These are phyloP conservation scores for Vannuccia rotundouncinata DNA, from an alignment of 2,888 invertebrate genomes.

Conservation along the genomic window DNA sequence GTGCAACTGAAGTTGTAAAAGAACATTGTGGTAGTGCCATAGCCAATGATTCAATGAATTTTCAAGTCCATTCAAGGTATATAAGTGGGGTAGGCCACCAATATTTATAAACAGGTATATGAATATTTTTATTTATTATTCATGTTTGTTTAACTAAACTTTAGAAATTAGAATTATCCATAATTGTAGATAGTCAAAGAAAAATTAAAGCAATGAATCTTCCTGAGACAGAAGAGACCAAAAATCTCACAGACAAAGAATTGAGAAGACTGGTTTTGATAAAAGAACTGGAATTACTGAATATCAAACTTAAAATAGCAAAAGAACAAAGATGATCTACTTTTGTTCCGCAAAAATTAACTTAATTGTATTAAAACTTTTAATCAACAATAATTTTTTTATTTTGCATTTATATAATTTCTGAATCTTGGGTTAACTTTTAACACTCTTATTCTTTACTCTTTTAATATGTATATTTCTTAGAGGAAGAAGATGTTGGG, in stretches of 20 bases:
- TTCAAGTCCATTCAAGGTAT: background rate
- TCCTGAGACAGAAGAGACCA: background rate
- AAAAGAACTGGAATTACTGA: background rate
- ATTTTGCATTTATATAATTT: too few relatives aligned
- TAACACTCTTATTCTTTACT: too few relatives aligned
- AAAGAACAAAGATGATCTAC: slow-evolving; percentile 1
- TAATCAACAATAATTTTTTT: too few relatives aligned
- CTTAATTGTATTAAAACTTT: background rate
- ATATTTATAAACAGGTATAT: too few relatives aligned
- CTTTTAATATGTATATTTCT: too few relatives aligned
- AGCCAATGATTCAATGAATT: background rate
- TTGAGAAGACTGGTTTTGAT: background rate
- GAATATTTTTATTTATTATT: too few relatives aligned
- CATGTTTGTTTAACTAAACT: slow-evolving; percentile 12
- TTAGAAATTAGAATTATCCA: slow-evolving; percentile 3
- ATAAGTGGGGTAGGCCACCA: too few relatives aligned
- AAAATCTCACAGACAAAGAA: slow-evolving; percentile 19
- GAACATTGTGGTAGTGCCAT: background rate
- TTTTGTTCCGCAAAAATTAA: background rate
- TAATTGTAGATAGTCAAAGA: background rate
- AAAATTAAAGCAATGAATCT: background rate
- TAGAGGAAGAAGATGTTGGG: too few relatives aligned
- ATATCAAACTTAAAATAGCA: background rate
- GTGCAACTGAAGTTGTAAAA: slow-evolving; percentile 5
- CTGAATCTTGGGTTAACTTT: too few relatives aligned